Conservation (phyloP, 2,797 vertebrate genomes). For the Amphiprion clarkii region DNA sequence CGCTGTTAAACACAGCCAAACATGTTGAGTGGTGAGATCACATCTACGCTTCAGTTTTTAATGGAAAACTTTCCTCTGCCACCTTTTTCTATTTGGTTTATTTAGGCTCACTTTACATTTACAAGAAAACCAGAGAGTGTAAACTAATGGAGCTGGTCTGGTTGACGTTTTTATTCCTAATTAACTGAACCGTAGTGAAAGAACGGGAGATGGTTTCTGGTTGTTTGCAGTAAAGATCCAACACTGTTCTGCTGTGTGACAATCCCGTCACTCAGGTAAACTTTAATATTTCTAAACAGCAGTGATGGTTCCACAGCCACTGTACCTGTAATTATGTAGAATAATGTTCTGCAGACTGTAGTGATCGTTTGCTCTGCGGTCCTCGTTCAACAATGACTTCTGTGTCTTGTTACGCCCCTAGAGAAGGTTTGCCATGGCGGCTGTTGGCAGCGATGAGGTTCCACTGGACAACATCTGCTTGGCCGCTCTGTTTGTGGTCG, state of each 20-base stretch:
- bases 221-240: not conserved
- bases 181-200: conserved; percentile 12
- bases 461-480: conserved; percentile 65
- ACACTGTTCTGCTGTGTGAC: not conserved
- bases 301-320: no score
- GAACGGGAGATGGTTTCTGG: not conserved
- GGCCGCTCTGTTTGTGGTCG: conserved; percentile 47
- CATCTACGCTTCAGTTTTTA: conserved; percentile 41
- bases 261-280: no score
- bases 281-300: no score
- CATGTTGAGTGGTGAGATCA: conserved; percentile 61
- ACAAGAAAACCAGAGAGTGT: conserved; percentile 40
- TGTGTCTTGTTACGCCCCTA: conserved; percentile 17
- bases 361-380: not conserved
- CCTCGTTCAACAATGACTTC: conserved; percentile 1
- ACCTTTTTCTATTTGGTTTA: conserved; percentile 42
- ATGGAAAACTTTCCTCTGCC: conserved; percentile 45
- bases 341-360: not conserved
- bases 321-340: no score
- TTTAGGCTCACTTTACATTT: conserved; percentile 24
- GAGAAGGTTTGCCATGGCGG: conserved; percentile 25
- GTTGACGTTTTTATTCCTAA: conserved; percentile 14
- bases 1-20: conserved; percentile 56
- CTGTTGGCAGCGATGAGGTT: conserved; percentile 28
- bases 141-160: conserved; percentile 27